Evolutionary conservation across 2,113 vertebrate genomes (phyloP).

Genomic region (Epinephelus lanceolatus): DNA sequence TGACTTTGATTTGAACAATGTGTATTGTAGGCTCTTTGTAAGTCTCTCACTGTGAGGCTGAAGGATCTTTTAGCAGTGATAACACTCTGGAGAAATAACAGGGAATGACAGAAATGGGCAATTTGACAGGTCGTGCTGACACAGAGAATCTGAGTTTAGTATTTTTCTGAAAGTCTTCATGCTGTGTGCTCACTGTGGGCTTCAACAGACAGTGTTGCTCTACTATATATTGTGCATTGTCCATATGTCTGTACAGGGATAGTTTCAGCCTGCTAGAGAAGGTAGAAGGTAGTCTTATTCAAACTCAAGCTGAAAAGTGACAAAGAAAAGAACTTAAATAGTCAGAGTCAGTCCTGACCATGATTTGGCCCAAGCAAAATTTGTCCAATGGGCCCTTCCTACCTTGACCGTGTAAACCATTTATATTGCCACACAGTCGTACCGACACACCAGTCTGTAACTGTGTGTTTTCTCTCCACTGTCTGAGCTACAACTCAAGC

Average conservation of each 20-base stretch:
- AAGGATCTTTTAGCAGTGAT: not conserved
- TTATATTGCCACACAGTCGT: no score
- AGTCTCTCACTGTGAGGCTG: constrained; percentile 36
- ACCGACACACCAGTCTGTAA: no score
- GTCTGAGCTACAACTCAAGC: not conserved
- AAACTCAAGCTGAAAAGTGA: no score
- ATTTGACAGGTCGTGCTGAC: not conserved
- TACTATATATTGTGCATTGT: not conserved
- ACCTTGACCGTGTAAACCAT: no score
- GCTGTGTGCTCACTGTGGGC: not conserved
- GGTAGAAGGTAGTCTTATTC: no score
- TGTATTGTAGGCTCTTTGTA: constrained; percentile 39
- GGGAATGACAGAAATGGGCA: not conserved
- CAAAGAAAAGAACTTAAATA: no score
- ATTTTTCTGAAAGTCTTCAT: not conserved
- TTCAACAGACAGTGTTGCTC: not conserved
- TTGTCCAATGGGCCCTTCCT: no score
- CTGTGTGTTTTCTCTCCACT: not conserved
- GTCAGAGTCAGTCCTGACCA: no score
- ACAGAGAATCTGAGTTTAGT: not conserved
- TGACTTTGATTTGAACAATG: not conserved
- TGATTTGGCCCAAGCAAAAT: no score
- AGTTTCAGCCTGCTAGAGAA: no score
- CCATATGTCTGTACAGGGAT: not conserved
- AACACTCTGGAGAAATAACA: not conserved